phyloP scores from a whole-genome alignment of 1,140 invertebrate species.

The Formica exsecta region DNA sequence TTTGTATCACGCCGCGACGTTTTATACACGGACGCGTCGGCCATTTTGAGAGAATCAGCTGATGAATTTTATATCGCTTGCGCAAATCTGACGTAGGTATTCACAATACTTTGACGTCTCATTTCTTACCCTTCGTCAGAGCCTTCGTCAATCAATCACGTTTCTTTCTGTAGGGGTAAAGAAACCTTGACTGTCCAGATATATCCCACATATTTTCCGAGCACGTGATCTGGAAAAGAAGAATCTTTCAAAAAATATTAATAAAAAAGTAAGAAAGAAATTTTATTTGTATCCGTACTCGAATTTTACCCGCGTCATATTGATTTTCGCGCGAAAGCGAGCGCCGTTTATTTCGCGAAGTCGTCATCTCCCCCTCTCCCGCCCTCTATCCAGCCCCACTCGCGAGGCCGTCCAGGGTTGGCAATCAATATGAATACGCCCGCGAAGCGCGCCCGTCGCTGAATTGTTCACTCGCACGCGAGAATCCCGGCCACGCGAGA shows the following conservation, averaged over 20 bases:
- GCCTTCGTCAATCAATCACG: too few relatives aligned
- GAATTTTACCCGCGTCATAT: slow-evolving; percentile 63
- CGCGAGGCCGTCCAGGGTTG: slow-evolving; percentile 66
- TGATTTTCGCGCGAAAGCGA: slow-evolving; percentile 63
- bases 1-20: background rate
- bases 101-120: too few relatives aligned
- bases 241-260: background rate
- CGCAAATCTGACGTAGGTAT: background rate
- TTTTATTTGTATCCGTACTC: background rate
- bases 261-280: background rate
- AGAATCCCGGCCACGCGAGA: slow-evolving; percentile 50
- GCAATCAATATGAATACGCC: slow-evolving; percentile 82
- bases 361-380: background rate
- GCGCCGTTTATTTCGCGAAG: slow-evolving; percentile 30
- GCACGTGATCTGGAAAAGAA: background rate
- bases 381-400: slow-evolving; percentile 70
- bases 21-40: background rate
- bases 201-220: too few relatives aligned
- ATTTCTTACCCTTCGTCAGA: too few relatives aligned
- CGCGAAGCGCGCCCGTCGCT: slow-evolving; percentile 70
- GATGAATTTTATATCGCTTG: slow-evolving; percentile 43
- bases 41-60: slow-evolving; percentile 1
- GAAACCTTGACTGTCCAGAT: too few relatives aligned
- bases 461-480: slow-evolving; percentile 62
- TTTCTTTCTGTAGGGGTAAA: too few relatives aligned